These are phyloP conservation scores for Drosophila pachea DNA, from an alignment of 1,140 invertebrate genomes.

Conservation along the genomic window DNA sequence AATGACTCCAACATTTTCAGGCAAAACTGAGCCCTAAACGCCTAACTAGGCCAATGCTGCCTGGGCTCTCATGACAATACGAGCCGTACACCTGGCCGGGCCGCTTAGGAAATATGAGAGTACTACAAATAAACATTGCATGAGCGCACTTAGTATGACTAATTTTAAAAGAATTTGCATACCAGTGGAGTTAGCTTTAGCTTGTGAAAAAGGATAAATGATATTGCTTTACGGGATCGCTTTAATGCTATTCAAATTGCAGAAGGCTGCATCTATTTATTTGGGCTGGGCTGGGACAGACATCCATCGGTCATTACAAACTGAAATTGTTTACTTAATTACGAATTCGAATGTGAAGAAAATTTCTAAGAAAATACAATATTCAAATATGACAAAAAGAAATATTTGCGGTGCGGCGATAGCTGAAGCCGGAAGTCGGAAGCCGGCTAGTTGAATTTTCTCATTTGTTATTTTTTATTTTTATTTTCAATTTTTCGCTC, in stretches of 20 bases:
- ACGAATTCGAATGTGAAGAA: too few species aligned
- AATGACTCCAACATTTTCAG: background rate
- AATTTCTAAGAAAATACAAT: too few species aligned
- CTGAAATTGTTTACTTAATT: too few species aligned
- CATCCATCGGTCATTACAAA: too few species aligned
- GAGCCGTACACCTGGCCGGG: background rate
- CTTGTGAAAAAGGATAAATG: too few species aligned
- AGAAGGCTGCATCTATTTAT: too few species aligned
- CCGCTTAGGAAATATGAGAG: background rate
- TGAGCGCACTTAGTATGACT: background rate
- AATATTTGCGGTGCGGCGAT: too few species aligned
- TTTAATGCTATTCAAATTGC: too few species aligned
- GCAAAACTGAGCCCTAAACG: background rate
- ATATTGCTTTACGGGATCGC: too few species aligned
- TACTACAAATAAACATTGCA: background rate
- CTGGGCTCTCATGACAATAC: constrained; percentile 1
- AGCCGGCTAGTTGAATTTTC: constrained; percentile 19
- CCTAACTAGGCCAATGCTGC: constrained; percentile 7
- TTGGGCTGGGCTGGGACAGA: too few species aligned
- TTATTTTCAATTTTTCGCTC: constrained; percentile 6
- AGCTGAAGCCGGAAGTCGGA: background rate
- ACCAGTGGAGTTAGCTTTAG: too few species aligned
- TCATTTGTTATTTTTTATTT: constrained; percentile 62
- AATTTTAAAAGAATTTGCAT: background rate
- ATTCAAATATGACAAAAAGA: too few species aligned